These are phyloP conservation scores for Drosophila borborema DNA, from an alignment of 2,888 invertebrate species.

Conservation along the genomic window DNA sequence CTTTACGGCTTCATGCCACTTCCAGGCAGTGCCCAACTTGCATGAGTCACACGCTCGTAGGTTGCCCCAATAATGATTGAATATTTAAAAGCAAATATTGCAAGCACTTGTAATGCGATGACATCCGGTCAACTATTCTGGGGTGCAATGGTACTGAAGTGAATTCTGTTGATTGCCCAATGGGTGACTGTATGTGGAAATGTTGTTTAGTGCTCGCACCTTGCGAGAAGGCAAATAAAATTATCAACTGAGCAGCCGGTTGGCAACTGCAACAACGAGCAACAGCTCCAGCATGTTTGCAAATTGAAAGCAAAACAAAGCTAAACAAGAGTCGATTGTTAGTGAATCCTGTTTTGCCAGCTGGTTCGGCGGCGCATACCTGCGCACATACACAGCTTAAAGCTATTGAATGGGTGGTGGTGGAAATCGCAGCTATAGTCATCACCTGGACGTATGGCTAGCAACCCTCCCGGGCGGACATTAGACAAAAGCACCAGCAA, in stretches of 20 bases:
- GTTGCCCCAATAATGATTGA: slow-evolving; percentile 31
- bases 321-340: slow-evolving; percentile 11
- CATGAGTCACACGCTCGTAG: slow-evolving; percentile 28
- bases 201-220: slow-evolving; percentile 36
- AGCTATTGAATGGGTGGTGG: slow-evolving; percentile 53
- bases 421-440: slow-evolving; percentile 61
- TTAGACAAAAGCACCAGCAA: slow-evolving; percentile 78
- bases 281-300: slow-evolving; percentile 14
- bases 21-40: not conserved
- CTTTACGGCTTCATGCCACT: not conserved
- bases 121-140: slow-evolving; percentile 24
- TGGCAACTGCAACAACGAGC: not conserved
- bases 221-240: slow-evolving; percentile 31
- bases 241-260: not conserved
- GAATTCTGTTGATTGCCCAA: slow-evolving; percentile 10
- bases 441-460: slow-evolving; percentile 50
- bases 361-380: slow-evolving; percentile 75
- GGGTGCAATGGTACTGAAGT: slow-evolving; percentile 35
- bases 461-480: slow-evolving; percentile 61
- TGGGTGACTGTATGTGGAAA: slow-evolving; percentile 9
- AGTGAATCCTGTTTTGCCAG: slow-evolving; percentile 56
- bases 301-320: slow-evolving; percentile 4
- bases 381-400: slow-evolving; percentile 57
- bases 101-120: slow-evolving; percentile 31
- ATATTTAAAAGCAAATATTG: slow-evolving; percentile 33